Base-by-base conservation (phyloP, 2,888 invertebrate genomes). In the Eilema griseolum region DNA sequence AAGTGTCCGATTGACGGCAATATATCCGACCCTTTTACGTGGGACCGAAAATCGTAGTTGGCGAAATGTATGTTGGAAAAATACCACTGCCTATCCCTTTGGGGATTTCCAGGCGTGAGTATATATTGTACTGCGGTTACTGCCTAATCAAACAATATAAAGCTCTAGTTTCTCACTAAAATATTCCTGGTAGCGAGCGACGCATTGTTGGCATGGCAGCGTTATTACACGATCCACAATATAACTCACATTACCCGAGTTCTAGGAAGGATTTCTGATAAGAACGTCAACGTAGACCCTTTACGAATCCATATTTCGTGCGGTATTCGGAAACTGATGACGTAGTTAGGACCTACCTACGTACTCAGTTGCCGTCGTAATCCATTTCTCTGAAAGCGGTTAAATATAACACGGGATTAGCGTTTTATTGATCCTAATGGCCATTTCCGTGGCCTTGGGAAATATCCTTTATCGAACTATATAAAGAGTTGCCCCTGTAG, bases 181-280 rank as follows among this genome's bases (percentile, higher is more conserved):
- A 26, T 64, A 26, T 46, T 46, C 11, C 11, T 26, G 41, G 52
- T 46, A 46, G 10, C 20, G n/a, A 37, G 33, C 33, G 12, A 37
- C 12, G 20, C 8, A 20, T 52, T 46, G 46, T 46, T 52, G n/a
- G n/a, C n/a, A 52, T n/a, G n/a, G 20, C n/a, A n/a, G n/a, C n/a
- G n/a, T n/a, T 52, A 20, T 7, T 20, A 52, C 52, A 20, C 57
- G 23, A 33, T 52, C 4, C 65, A 23, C 31, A 31, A 16, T 33
- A 56, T 33, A 56, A 31, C 52, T n/a, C 56, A 23, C 56, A 57
- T 23, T 65, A 59, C 59, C 59, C 31, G 52, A 56, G 20, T 81
- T 82, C 76, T 67, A 62, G 66, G 80, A 80, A 81, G 64, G 59
- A 67, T 70, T 67, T 72, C 71, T 66, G 67, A 71, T 69, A 14